Conservation (phyloP, 2,888 invertebrate species). For the Netelia melanura region DNA sequence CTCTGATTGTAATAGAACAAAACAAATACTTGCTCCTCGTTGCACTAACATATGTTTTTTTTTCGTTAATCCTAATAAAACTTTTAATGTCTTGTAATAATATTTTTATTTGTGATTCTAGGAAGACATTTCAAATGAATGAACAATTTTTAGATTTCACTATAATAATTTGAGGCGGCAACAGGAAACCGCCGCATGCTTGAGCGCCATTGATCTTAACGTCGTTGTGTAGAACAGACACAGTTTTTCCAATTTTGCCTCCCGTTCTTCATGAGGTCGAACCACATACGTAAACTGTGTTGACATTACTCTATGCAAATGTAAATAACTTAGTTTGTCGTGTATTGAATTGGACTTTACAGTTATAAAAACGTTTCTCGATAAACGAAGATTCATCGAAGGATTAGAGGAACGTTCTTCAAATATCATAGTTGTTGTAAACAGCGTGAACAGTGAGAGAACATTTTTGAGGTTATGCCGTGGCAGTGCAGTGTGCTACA, state of each 20-base stretch:
- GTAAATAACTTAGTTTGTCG: background rate
- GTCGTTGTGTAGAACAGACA: background rate
- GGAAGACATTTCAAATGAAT: background rate
- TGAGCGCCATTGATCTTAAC: background rate
- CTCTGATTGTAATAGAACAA: background rate
- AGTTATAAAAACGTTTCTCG: background rate
- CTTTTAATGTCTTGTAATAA: background rate
- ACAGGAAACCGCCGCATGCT: background rate
- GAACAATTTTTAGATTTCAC: background rate
- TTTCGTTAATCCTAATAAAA: background rate
- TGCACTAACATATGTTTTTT: background rate
- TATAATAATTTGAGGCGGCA: background rate
- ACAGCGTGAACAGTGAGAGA: background rate
- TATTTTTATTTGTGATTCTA: background rate
- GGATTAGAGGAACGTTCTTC: background rate
- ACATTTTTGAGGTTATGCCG: slow-evolving; percentile 50
- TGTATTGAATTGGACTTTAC: background rate
- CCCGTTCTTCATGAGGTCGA: background rate
- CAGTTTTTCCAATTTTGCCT: background rate
- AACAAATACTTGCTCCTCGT: background rate
- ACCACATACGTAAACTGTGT: background rate
- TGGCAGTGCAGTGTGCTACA: background rate
- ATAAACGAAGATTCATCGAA: background rate
- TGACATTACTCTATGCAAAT: background rate
- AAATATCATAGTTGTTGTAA: background rate